These are phyloP conservation scores for Lacerta agilis DNA, from an alignment of 2,797 vertebrate species.

Conservation along the genomic window DNA sequence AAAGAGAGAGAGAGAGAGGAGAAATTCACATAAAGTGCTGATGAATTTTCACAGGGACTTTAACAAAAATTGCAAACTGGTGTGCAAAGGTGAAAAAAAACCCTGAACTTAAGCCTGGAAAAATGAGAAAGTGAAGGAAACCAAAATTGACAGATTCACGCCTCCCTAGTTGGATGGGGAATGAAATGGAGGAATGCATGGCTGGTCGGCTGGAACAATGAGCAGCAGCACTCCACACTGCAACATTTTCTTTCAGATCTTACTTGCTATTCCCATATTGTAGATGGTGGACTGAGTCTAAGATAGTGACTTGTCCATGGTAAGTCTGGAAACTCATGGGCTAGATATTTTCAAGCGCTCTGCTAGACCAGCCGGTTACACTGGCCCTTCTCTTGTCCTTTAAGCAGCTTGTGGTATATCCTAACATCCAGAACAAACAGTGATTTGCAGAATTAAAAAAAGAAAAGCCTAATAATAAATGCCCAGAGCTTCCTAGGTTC, in stretches of 20 bases:
- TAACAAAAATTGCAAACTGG: too few relatives aligned
- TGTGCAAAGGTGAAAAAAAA: too few relatives aligned
- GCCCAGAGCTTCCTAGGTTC: conserved; percentile 35
- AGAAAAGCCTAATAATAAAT: conserved; percentile 12
- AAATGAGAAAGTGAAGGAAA: too few relatives aligned
- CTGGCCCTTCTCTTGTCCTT: neutral
- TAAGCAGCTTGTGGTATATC: conserved; percentile 5
- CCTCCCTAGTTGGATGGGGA: too few relatives aligned
- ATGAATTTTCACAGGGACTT: too few relatives aligned
- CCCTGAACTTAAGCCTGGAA: too few relatives aligned
- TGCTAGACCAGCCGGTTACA: neutral
- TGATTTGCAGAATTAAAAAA: conserved; percentile 20
- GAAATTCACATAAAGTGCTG: too few relatives aligned
- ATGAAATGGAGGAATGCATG: neutral
- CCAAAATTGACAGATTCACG: too few relatives aligned
- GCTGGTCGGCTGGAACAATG: neutral
- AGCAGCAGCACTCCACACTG: neutral
- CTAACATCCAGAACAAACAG: neutral
- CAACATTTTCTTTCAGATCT: neutral
- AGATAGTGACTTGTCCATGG: neutral
- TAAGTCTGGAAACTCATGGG: neutral
- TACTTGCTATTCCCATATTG: neutral
- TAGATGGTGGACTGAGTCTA: neutral
- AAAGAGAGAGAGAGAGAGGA: too few relatives aligned
- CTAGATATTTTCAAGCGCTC: neutral